Conservation (phyloP, 2,113 vertebrate species). For the Puffinus mauretanicus region DNA sequence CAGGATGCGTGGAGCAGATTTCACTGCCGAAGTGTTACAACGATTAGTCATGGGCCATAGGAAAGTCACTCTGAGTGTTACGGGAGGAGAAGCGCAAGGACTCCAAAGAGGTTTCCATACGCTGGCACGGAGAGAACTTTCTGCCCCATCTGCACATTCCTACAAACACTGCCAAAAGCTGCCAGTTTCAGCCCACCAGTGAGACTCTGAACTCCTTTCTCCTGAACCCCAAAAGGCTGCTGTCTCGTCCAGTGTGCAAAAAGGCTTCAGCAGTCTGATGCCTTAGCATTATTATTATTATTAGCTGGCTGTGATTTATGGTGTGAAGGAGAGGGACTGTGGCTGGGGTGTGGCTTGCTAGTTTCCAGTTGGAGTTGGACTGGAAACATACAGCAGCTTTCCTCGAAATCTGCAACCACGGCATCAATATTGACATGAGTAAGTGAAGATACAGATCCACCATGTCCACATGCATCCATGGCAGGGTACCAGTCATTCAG, state of each 20-base stretch:
- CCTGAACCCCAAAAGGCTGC: neutral
- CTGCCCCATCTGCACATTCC: neutral
- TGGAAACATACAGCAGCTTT: neutral
- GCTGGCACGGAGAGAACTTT: rapidly evolving
- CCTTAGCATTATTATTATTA: neutral
- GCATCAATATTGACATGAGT: neutral
- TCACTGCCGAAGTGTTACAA: neutral
- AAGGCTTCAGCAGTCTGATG: neutral
- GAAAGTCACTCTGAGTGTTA: neutral
- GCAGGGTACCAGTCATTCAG: neutral
- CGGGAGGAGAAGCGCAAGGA: neutral
- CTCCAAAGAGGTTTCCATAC: neutral
- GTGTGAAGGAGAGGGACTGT: neutral
- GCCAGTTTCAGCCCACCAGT: neutral
- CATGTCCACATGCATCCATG: too few relatives aligned
- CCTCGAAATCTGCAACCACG: neutral
- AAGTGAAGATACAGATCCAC: neutral
- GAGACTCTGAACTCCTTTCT: neutral
- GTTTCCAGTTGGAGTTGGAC: neutral
- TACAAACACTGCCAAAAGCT: neutral
- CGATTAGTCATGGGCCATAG: neutral
- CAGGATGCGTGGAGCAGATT: neutral
- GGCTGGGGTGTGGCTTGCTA: neutral
- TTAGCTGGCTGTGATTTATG: neutral
- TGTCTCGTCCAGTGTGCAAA: neutral